Base-by-base conservation (phyloP, 2,888 invertebrate species). In the Microctonus hyperodae region DNA sequence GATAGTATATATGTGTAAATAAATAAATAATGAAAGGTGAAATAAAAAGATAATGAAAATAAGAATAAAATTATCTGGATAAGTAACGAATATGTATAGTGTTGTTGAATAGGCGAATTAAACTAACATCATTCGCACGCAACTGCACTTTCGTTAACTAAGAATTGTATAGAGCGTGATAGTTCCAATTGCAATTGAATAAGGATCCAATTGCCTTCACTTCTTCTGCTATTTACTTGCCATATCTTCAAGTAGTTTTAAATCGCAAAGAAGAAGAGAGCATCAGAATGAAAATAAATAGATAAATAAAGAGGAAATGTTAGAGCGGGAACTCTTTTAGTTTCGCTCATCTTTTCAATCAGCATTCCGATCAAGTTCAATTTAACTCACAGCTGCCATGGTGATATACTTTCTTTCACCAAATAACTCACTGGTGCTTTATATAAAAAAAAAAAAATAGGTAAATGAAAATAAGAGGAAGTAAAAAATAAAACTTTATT, bases 171-270 rank as follows among this genome's bases (percentile, higher is more conserved):
- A 7, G 20, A 20, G 44, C 65, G 25, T 62, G 40, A 65, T 67
- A 59, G 63, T 70, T 67, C 72, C 59, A 69, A 50, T 50, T 55
- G 48, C 70, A 70, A 71, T 72, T 64, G 70, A 70, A 61, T 72
- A 67, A 69, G 66, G 69, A 69, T 69, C 69, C 69, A 70, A 72
- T 72, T 72, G 70, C 70, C 65, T 67, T 65, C 65, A 53, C 62
- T 72, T 72, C 69, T 70, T 70, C 53, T n/a, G 10, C 37, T 56
- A 9, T 51, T 23, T 35, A 22, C 40, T 59, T 1, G 10, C n/a
- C 6, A 23, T 23, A 22, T 59, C 40, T n/a, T 31, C 37, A 23
- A n/a, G 59, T 57, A 44, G 28, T 53, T 64, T 60, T 59, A 40
- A 44, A 28, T 51, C 37, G 33, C 3, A 13, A 51, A 22, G 13